Percentiles rank a stretch among this genome's conserved stretches.
phyloP scores from a whole-genome alignment of 2,888 invertebrate genomes.

The Hydroisotoma schaefferi region DNA sequence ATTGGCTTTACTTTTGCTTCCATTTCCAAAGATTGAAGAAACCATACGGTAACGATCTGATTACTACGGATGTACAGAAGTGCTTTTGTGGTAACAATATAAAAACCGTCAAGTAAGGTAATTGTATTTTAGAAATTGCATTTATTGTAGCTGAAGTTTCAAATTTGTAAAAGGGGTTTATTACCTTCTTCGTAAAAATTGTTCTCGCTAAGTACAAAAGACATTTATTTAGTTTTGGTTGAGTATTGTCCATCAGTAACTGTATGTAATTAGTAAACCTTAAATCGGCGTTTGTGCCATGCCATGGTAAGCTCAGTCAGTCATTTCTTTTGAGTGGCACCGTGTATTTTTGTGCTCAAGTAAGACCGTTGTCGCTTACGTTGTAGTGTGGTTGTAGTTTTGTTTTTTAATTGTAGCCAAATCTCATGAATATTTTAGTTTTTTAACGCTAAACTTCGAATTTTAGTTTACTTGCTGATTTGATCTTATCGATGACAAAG shows the following conservation, averaged over 20 bases:
- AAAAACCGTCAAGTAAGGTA: not conserved
- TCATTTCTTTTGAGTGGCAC: not conserved
- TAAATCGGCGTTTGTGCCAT: slow-evolving; percentile 6
- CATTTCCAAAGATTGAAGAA: no score
- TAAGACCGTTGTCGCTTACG: no score
- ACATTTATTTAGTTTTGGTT: slow-evolving; percentile 2
- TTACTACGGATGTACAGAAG: slow-evolving; percentile 11
- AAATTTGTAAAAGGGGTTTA: slow-evolving; percentile 5
- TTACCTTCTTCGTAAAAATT: no score
- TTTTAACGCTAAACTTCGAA: no score
- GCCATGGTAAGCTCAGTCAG: not conserved
- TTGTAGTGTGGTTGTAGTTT: no score
- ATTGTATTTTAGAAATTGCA: not conserved
- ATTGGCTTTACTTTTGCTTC: no score
- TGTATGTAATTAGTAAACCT: not conserved
- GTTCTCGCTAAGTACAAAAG: slow-evolving; percentile 13
- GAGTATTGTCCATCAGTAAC: not conserved
- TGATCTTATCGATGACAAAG: no score
- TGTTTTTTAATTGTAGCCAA: no score
- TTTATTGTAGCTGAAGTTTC: not conserved
- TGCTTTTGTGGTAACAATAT: not conserved
- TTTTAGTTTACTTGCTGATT: no score
- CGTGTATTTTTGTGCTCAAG: slow-evolving; percentile 6
- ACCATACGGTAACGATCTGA: no score
- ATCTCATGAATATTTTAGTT: no score